These are phyloP conservation scores for Pterocles gutturalis DNA, from an alignment of 2,113 vertebrate species.

Conservation along the genomic window DNA sequence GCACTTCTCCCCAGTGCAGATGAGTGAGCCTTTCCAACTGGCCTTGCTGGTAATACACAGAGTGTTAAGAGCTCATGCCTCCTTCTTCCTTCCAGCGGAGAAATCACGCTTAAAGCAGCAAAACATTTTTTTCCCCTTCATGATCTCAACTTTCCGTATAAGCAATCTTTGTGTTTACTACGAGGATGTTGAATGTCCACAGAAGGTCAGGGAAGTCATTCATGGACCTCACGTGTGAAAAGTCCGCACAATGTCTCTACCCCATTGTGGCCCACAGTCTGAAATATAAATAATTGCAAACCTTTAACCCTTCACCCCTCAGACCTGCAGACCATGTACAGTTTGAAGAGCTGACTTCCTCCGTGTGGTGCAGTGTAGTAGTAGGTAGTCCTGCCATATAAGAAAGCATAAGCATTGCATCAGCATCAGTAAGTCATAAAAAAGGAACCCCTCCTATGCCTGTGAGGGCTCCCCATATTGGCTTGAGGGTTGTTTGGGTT, in stretches of 20 bases:
- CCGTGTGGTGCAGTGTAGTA: neutral
- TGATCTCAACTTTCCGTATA: slow-evolving; percentile 28
- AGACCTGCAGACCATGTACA: rapidly evolving
- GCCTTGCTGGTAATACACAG: neutral
- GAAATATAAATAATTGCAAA: neutral
- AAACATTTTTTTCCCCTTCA: slow-evolving; percentile 22
- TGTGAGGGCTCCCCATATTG: neutral
- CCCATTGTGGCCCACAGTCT: neutral
- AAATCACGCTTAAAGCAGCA: neutral
- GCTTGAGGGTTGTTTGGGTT: neutral
- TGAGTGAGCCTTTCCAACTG: neutral
- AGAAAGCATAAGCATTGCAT: neutral
- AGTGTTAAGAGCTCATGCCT: neutral
- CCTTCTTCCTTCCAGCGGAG: slow-evolving; percentile 1
- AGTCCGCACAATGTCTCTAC: neutral
- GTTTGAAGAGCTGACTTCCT: neutral
- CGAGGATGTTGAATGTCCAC: neutral
- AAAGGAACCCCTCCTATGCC: neutral
- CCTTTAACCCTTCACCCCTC: neutral
- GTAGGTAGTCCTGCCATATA: neutral
- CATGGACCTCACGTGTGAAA: neutral
- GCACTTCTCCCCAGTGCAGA: neutral
- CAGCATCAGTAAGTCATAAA: neutral
- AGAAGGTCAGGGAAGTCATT: neutral
- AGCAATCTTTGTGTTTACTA: slow-evolving; percentile 47